These are phyloP conservation scores for Hydrolagus affinis DNA, from an alignment of 2,113 vertebrate genomes.

Conservation along the genomic window DNA sequence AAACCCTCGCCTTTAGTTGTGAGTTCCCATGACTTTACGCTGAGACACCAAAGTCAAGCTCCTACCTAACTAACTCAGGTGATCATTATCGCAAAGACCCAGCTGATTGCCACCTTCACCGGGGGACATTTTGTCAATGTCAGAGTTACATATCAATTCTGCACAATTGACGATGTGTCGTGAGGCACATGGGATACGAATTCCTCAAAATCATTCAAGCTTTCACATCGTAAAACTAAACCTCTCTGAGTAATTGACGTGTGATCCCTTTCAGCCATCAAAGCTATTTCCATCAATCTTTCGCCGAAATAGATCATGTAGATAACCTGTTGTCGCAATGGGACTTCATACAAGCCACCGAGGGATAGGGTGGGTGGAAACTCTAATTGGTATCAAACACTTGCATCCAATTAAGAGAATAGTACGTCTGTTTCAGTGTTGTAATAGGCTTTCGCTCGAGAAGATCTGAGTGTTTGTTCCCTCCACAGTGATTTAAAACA, in stretches of 20 bases:
- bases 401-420: background rate
- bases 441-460: background rate
- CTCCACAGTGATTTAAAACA: background rate
- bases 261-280: background rate
- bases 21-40: background rate
- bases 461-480: background rate
- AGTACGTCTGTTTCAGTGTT: background rate
- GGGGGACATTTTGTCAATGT: background rate
- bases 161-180: no score
- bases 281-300: background rate
- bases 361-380: background rate
- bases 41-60: background rate
- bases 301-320: background rate
- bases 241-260: background rate
- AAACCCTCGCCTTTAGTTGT: background rate
- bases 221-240: background rate
- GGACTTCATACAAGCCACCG: constrained; percentile 8
- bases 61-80: background rate
- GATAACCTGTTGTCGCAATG: background rate
- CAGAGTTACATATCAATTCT: background rate
- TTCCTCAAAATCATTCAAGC: background rate
- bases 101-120: background rate
- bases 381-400: background rate
- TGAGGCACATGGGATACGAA: background rate
- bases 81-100: background rate